These are phyloP conservation scores for Peromyscus leucopus DNA, from an alignment of 2,113 vertebrate genomes.

Conservation along the genomic window DNA sequence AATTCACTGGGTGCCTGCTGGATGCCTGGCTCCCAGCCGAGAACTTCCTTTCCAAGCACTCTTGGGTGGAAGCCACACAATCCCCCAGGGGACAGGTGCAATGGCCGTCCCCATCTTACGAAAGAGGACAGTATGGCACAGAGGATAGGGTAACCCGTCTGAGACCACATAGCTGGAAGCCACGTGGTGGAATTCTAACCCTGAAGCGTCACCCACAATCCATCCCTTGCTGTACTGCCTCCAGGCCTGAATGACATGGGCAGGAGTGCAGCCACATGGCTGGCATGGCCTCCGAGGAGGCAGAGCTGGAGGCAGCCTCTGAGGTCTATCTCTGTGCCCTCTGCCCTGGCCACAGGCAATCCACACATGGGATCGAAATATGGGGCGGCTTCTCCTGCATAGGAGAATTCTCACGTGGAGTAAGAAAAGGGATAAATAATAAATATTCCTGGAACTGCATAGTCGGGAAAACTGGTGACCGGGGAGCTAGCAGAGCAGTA, in stretches of 20 bases:
- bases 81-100: neutral
- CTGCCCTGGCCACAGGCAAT: neutral
- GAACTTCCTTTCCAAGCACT: neutral
- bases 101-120: neutral
- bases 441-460: neutral
- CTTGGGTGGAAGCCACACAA: neutral
- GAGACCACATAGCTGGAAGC: neutral
- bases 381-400: neutral
- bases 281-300: fast-evolving
- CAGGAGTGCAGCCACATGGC: neutral
- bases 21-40: neutral
- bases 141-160: neutral
- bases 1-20: neutral
- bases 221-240: neutral
- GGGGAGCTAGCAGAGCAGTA: neutral
- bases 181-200: neutral
- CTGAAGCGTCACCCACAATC: neutral
- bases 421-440: too few relatives aligned
- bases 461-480: too few relatives aligned
- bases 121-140: neutral
- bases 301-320: too few relatives aligned
- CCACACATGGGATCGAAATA: neutral
- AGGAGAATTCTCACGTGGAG: neutral
- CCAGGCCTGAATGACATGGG: neutral
- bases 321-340: neutral